Evolutionary conservation across 2,113 vertebrate genomes (phyloP).

Genomic region (Girardinichthys multiradiatus): DNA sequence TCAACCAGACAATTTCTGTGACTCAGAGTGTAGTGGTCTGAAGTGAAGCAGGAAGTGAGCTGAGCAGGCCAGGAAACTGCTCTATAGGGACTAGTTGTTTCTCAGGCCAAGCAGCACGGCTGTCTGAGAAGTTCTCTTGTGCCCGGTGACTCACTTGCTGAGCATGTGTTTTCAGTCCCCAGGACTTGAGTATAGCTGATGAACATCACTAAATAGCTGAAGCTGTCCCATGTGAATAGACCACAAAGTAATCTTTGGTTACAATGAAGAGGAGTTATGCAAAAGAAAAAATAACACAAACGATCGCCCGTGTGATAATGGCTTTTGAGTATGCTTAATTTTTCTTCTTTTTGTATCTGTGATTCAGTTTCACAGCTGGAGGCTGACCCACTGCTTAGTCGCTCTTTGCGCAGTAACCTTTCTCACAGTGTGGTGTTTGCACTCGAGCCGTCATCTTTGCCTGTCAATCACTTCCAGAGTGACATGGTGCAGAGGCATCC

Average conservation of each 20-base stretch:
- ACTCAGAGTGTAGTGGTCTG: constrained; percentile 58
- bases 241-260: constrained; percentile 52
- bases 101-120: constrained; percentile 61
- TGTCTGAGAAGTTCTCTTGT: constrained; percentile 58
- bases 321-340: constrained; percentile 9
- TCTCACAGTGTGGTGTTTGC: constrained; percentile 44
- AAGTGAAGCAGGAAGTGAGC: constrained; percentile 70
- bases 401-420: constrained; percentile 9
- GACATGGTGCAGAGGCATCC: constrained; percentile 44
- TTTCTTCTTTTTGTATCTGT: constrained; percentile 20
- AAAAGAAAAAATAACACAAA: no score
- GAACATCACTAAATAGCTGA: constrained; percentile 61
- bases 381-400: constrained; percentile 31
- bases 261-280: constrained; percentile 40
- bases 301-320: constrained; percentile 21
- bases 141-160: constrained; percentile 52
- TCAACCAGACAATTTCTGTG: constrained; percentile 20
- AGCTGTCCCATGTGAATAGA: constrained; percentile 53
- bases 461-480: constrained; percentile 60
- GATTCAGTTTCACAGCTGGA: constrained; percentile 34
- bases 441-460: constrained; percentile 31
- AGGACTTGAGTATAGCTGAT: constrained; percentile 52
- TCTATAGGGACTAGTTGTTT: constrained; percentile 64
- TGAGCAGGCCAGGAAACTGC: constrained; percentile 52
- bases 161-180: constrained; percentile 66